Evolutionary conservation across 2,113 vertebrate species (phyloP).

Genomic region (Etheostoma spectabile): DNA sequence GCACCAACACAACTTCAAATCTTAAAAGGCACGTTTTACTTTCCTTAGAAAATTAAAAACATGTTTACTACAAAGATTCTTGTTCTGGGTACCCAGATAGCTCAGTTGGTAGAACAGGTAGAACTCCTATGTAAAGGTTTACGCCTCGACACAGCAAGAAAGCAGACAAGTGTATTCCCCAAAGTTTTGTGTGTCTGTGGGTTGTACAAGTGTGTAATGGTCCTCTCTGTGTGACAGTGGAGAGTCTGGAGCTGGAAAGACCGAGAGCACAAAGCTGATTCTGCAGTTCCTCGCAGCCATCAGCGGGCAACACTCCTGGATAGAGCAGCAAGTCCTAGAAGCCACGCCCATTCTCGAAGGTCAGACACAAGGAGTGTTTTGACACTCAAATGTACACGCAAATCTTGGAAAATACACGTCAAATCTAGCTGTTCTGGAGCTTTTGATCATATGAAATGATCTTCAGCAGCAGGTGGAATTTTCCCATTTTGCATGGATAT

Average conservation of each 20-base stretch:
- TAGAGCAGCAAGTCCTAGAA: constrained; percentile 98
- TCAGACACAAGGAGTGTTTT: constrained; percentile 62
- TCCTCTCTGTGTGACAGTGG: constrained; percentile 83
- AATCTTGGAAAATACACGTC: background rate
- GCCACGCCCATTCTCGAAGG: constrained; percentile 98
- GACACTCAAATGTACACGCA: background rate
- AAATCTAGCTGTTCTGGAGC: background rate
- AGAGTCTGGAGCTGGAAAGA: constrained; percentile 97
- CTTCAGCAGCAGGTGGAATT: background rate
- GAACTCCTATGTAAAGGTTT: too few species aligned
- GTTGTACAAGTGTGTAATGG: background rate
- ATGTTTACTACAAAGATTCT: background rate
- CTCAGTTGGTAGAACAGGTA: too few species aligned
- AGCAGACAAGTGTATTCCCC: background rate
- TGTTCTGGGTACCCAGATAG: too few species aligned
- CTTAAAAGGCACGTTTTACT: background rate
- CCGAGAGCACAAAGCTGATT: constrained; percentile 97
- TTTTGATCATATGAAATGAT: background rate
- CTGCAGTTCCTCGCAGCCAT: constrained; percentile 97
- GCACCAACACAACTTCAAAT: background rate
- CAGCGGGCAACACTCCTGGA: constrained; percentile 98
- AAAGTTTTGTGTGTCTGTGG: background rate
- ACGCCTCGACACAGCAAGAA: background rate
- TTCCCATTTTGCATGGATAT: background rate
- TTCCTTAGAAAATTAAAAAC: too few species aligned